Evolutionary conservation across 64 coral and sea anemone species (phyloP).

Genomic region (Porites australiensis): DNA sequence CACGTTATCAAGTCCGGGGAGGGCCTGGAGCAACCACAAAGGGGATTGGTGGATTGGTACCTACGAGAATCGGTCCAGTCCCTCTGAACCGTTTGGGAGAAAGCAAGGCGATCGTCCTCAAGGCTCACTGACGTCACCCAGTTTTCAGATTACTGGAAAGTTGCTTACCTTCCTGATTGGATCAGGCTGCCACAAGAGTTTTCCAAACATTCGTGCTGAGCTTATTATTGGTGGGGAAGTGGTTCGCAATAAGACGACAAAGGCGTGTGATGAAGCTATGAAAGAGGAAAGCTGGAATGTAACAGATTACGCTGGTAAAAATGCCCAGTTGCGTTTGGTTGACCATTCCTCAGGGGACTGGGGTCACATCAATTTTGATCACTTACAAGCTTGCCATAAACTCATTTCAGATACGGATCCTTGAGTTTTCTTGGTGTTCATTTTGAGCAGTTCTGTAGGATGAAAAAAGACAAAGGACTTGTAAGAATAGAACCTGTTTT

Average conservation of each 20-base stretch:
- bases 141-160: not conserved
- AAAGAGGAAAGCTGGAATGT: not conserved
- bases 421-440: too few species aligned
- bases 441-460: too few species aligned
- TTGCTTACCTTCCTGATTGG: conserved; percentile 21
- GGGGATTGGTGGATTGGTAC: conserved; percentile 44
- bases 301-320: not conserved
- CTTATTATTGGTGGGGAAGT: conserved; percentile 11
- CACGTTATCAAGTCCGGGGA: not conserved
- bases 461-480: too few species aligned
- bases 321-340: conserved; percentile 50
- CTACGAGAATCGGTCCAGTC: conserved; percentile 22
- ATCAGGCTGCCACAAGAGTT: not conserved
- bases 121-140: conserved; percentile 29
- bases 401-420: too few species aligned
- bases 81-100: conserved; percentile 5
- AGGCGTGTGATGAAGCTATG: not conserved
- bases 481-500: too few species aligned
- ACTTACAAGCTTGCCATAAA: conserved; percentile 5
- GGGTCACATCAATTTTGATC: conserved; percentile 63
- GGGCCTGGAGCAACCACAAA: not conserved
- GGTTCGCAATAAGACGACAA: not conserved
- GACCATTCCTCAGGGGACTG: not conserved
- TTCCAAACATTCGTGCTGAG: not conserved
- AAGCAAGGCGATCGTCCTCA: not conserved